A percentile compares a stretch with the other conserved stretches of the same genome.
Conservation (phyloP, 1,140 invertebrate genomes). For the Drosophila sproati region DNA sequence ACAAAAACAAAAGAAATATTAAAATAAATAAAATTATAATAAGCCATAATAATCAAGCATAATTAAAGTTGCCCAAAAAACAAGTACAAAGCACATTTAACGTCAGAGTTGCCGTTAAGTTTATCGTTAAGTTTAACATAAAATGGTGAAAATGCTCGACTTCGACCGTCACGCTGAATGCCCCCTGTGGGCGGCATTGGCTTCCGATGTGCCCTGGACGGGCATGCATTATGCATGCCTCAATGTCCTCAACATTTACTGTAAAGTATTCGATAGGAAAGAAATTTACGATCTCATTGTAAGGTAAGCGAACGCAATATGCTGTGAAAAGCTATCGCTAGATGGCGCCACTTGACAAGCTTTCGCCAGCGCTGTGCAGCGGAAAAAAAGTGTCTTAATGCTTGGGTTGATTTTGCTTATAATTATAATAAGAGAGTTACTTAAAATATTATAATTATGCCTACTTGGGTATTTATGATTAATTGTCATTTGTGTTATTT, state of each 20-base stretch:
- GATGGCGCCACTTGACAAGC: slow-evolving; percentile 50
- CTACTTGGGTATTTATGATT: not conserved
- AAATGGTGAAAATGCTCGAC: slow-evolving; percentile 86
- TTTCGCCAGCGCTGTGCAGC: slow-evolving; percentile 27
- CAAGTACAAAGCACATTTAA: slow-evolving; percentile 33
- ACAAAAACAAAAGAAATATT: slow-evolving; percentile 18
- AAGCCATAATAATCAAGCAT: slow-evolving; percentile 25
- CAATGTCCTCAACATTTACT: slow-evolving; percentile 91
- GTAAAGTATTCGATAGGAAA: slow-evolving; percentile 92
- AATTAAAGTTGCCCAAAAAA: slow-evolving; percentile 20
- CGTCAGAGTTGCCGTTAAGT: slow-evolving; percentile 25
- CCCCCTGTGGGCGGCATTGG: slow-evolving; percentile 86
- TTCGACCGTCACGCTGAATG: slow-evolving; percentile 86
- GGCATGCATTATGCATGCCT: slow-evolving; percentile 92
- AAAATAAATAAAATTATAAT: slow-evolving; percentile 4
- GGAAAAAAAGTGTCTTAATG: slow-evolving; percentile 6
- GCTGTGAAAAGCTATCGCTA: slow-evolving; percentile 48
- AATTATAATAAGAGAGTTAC: no score
- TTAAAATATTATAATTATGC: no score
- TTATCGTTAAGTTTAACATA: slow-evolving; percentile 42
- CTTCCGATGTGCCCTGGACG: slow-evolving; percentile 89
- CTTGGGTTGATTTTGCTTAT: not conserved
- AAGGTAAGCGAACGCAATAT: slow-evolving; percentile 86
- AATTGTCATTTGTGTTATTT: slow-evolving; percentile 12
- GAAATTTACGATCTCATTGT: slow-evolving; percentile 91